Evolutionary conservation across 1,140 invertebrate genomes (phyloP), one percentile per base, ranked within the genome.

Genomic region (Drosophila arizonae): DNA sequence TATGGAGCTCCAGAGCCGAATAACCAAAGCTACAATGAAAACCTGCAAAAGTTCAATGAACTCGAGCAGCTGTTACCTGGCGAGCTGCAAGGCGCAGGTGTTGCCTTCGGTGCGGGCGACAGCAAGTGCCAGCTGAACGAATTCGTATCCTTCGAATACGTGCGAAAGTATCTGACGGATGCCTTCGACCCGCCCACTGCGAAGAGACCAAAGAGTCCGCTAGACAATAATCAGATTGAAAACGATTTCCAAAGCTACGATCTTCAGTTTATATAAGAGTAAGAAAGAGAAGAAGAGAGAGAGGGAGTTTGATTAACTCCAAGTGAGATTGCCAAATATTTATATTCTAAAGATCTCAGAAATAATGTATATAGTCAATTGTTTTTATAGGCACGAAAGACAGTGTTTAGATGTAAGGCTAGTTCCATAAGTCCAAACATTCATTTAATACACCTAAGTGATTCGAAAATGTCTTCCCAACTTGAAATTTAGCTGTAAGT

Each of bases 141-240:
- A 56, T 91, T 90, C 64, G 90, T 91, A 51, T 91, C 90, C 21
- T 91, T 91, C 50, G 90, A 91, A 64, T 91, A 91, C 72, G 90
- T 91, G 66, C 91, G 82, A 56, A 91, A 91, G 62, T 84, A 91
- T 64, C 77, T 91, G 13, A 71, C 81, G 15, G 90, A 91, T 75
- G 69, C 76, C 26, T 85, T 85, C 43, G 90, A 90, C 15, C 36
- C 50, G 0, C 45, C 63, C 26, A 51, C 26, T 28, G 69, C 21
- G 3, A 55, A 60, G 13, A 50, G 13, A 15, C 36, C 26, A 45
- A 84, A 84, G 43, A 75, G 73, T 30, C 65, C 68, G 6, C 26
- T 78, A 30, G 46, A 78, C n/a, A 72, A 71, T 8, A n/a, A 76
- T 2, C 81, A 90, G 56, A 74, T 90, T 45, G 79, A 79, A 11